phyloP scores from a whole-genome alignment of 2,113 vertebrate species.

The Narcine bancroftii region DNA sequence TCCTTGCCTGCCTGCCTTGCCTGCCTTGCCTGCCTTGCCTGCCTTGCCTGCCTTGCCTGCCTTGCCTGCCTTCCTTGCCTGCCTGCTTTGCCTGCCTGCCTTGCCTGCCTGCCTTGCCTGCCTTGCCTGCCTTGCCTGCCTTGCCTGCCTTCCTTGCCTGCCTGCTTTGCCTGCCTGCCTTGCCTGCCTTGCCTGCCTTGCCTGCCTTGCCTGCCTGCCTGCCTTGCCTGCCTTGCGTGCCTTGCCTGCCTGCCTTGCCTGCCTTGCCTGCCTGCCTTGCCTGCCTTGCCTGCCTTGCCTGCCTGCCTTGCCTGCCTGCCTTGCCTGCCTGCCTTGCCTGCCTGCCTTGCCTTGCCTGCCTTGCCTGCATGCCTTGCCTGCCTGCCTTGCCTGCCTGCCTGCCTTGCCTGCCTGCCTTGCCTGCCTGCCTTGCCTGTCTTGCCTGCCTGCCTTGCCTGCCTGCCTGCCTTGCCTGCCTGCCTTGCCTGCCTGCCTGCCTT shows the following conservation, averaged over 20 bases:
- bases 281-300: neutral
- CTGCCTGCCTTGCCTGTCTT: too few relatives aligned
- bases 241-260: neutral
- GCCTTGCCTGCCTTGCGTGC: neutral
- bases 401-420: neutral
- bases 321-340: neutral
- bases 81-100: too few relatives aligned
- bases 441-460: neutral
- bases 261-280: neutral
- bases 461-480: neutral
- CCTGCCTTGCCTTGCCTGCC: neutral
- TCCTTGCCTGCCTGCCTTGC: too few relatives aligned
- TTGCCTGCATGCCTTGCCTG: neutral
- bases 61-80: too few relatives aligned
- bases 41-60: too few relatives aligned
- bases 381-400: neutral
- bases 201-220: neutral
- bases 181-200: neutral
- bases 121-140: too few relatives aligned
- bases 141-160: too few relatives aligned
- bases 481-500: neutral
- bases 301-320: neutral
- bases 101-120: too few relatives aligned
- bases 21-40: too few relatives aligned
- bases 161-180: too few relatives aligned